Base-by-base conservation (phyloP, 2,888 invertebrate genomes). In the Uloborus plumipes region DNA sequence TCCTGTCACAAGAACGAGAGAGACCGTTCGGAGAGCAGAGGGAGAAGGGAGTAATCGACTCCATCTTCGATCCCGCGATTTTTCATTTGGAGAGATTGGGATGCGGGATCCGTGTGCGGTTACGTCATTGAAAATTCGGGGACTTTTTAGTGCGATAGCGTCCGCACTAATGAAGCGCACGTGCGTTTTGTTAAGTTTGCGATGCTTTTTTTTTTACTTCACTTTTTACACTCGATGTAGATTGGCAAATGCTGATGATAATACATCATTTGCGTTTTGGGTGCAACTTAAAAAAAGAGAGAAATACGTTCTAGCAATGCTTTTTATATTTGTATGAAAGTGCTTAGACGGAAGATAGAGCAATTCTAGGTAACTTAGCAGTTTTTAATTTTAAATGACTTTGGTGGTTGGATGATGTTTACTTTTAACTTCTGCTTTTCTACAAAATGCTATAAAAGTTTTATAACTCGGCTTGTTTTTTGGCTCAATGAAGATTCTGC, bases 121-220 rank as follows among this genome's bases (percentile, higher is more conserved):
- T 67, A 76, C 75, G 75, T 76, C 75, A 76, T 15, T 15, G 50
- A 58, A 58, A 18, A 39, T 9, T 9, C 9, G 39, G 39, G 39
- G 39, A 39, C 6, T 39, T 39, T 26, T 58, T 64, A 18, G n/a
- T n/a, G 49, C 22, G 70, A 70, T 73, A 53, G 20, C 65, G 65
- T 26, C n/a, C 58, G 55, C 61, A 50, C 75, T 76, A 76, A 76
- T 76, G 75, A 76, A 76, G 67, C 53, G 22, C 74, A 74, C 74
- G 74, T 74, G 74, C 49, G 20, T n/a, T 16, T 20, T 53, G 51
- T 49, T 47, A 64, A 64, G 64, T 64, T 64, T 64, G 47, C 14
- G 31, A 1, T 9, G 14, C 9, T 64, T 64, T 64, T 64, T 64
- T n/a, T 26, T 53, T 18, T 39, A 20, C 53, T 26, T 26, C 7